Conservation (phyloP, 2,797 vertebrate species). For the Muscicapa comitata region DNA sequence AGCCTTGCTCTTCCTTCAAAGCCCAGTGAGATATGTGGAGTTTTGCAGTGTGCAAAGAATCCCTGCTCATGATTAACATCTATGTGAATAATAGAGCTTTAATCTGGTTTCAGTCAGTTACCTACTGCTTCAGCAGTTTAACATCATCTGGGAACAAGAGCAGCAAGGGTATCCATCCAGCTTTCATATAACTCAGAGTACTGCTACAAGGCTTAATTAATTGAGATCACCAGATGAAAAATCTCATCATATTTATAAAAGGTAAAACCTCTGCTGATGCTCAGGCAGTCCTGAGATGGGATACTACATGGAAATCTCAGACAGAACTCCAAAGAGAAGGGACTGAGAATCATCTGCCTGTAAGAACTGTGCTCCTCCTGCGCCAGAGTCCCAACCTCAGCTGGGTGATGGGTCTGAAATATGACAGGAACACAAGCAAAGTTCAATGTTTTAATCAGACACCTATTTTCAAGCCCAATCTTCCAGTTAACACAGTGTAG, state of each 20-base stretch:
- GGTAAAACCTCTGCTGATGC: neutral
- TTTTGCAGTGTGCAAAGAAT: conserved; percentile 3
- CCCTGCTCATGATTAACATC: conserved; percentile 42
- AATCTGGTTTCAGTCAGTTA: conserved; percentile 49
- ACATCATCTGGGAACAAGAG: conserved; percentile 43
- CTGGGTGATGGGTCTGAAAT: neutral
- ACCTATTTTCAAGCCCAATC: neutral
- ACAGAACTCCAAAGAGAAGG: neutral
- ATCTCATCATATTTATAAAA: neutral
- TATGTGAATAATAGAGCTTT: conserved; percentile 52
- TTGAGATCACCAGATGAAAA: conserved; percentile 41
- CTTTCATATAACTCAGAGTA: neutral
- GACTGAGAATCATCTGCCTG: neutral
- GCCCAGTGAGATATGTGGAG: conserved; percentile 4
- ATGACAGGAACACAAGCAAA: neutral
- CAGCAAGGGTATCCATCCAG: conserved; percentile 28
- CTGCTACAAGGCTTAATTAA: conserved; percentile 44
- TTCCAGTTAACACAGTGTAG: conserved; percentile 8
- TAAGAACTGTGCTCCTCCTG: neutral
- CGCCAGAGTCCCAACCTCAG: neutral
- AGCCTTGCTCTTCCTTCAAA: conserved; percentile 45
- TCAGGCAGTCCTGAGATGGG: neutral
- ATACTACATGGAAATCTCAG: neutral
- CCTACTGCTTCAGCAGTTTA: conserved; percentile 44
- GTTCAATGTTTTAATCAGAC: neutral